Base-by-base conservation (phyloP, 2,113 vertebrate species). In the Oreotrochilus melanogaster region DNA sequence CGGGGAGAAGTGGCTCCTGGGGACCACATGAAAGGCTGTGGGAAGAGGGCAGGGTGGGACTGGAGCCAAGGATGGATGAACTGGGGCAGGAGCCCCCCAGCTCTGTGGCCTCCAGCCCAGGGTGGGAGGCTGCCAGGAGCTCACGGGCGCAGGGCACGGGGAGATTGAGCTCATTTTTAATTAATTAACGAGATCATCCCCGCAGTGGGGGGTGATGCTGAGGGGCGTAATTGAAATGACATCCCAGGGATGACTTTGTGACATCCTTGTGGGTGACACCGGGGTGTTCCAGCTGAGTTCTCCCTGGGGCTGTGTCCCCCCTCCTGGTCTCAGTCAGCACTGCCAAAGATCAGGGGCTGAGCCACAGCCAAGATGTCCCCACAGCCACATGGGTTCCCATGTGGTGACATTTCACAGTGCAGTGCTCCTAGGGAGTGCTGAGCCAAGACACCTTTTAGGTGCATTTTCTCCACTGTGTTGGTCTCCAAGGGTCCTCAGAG, bases 141-240 rank as follows among this genome's bases (percentile, higher is more conserved):
- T n/a, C 5, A 5, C 1, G 9, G 39, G 76, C 35, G 11, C 1
- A 3, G 43, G 39, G 18, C 1, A 10, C 69, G 11, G 64, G 24
- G 69, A 70, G 82, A 50, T 95, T 84, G 51, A 57, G 48, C 21
- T 56, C 69, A 1, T 64, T 70, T 71, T 14, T 74, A 19, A 23
- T 86, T 93, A 88, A 93, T 84, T 88, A 92, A 93, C 6, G 0
- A 48, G 93, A 73, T 95, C 61, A 95, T 90, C 95, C 83, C 35
- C 1, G 5, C 69, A 27, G 35, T 0, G 4, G 39, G 30, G 14
- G 14, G 50, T 74, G 93, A 95, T 70, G 92, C 86, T 7, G 22
- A 48, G 43, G 67, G 48, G 21, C 3, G 4, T 96, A 96, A 96
- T 80, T 91, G 94, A 91, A 89, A 75, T 91, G 91, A 95, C 93